A percentile compares a stretch with the other conserved stretches of the same genome.
Evolutionary conservation across 2,113 vertebrate genomes (phyloP).

Genomic region (Fulmarus glacialis): DNA sequence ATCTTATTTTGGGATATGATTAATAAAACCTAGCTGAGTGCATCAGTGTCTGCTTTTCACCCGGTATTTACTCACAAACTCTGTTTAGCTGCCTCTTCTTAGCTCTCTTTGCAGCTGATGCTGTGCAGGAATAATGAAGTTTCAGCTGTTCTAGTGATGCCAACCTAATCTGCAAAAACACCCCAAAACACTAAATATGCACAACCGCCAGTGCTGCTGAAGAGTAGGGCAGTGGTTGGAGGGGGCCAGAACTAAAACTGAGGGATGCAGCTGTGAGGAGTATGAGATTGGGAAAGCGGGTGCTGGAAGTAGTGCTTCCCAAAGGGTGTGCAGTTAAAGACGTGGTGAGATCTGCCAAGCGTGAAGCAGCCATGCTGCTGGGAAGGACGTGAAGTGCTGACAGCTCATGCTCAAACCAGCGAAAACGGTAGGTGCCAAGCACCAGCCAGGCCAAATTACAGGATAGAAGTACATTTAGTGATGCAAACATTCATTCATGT

Average conservation of each 20-base stretch:
- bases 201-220: accelerated
- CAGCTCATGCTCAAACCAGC: not conserved
- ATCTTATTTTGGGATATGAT: not conserved
- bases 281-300: not conserved
- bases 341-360: accelerated
- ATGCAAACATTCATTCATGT: not conserved
- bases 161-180: not conserved
- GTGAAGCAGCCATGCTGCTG: not conserved
- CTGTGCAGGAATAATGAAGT: not conserved
- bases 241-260: not conserved
- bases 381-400: not conserved
- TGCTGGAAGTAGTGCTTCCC: not conserved
- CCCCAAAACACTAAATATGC: not conserved
- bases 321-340: not conserved
- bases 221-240: not conserved
- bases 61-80: not conserved
- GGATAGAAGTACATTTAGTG: not conserved
- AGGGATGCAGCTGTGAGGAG: not conserved
- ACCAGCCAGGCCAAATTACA: not conserved
- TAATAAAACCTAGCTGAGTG: not conserved
- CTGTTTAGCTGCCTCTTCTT: not conserved
- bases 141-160: not conserved
- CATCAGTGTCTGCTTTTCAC: not conserved
- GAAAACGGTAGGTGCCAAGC: not conserved
- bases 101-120: not conserved